Evolutionary conservation across 2,797 vertebrate species (phyloP).

Genomic region (Orestias chungarensis): DNA sequence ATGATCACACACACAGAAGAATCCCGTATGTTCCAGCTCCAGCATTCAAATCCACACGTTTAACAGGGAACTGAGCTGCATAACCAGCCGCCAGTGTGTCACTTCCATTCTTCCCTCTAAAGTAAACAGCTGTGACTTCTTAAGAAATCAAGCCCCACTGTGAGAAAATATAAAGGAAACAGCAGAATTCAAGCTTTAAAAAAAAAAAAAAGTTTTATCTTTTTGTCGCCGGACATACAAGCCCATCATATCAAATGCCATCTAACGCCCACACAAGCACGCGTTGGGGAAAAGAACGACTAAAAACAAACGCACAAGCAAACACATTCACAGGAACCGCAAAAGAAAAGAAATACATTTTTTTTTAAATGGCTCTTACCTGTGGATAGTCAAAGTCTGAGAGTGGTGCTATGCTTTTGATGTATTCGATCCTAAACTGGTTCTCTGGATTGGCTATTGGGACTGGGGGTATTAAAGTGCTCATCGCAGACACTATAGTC

Average conservation of each 20-base stretch:
- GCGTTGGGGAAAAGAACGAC: background rate
- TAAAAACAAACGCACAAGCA: background rate
- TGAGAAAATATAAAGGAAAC: background rate
- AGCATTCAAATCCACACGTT: slow-evolving; percentile 42
- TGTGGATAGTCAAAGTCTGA: slow-evolving; percentile 98
- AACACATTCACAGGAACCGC: background rate
- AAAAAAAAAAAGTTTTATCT: slow-evolving; percentile 17
- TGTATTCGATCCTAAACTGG: slow-evolving; percentile 98
- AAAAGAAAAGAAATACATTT: background rate
- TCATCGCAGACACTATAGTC: slow-evolving; percentile 99
- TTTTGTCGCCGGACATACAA: slow-evolving; percentile 11
- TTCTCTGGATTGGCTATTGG: slow-evolving; percentile 95
- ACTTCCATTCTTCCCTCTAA: background rate
- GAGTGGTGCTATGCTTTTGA: slow-evolving; percentile 98
- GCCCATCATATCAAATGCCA: slow-evolving; percentile 29
- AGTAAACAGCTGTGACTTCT: background rate
- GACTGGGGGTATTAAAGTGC: slow-evolving; percentile 98
- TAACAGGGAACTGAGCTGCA: slow-evolving; percentile 6
- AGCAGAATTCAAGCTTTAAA: slow-evolving; percentile 9
- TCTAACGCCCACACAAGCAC: slow-evolving; percentile 23
- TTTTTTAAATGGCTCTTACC: slow-evolving; percentile 87
- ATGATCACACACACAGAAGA: slow-evolving; percentile 50
- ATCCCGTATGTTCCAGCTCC: slow-evolving; percentile 34
- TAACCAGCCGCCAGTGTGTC: background rate
- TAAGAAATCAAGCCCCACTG: background rate